Evolutionary conservation across 2,797 vertebrate species (phyloP).

Genomic region (Dallia pectoralis): DNA sequence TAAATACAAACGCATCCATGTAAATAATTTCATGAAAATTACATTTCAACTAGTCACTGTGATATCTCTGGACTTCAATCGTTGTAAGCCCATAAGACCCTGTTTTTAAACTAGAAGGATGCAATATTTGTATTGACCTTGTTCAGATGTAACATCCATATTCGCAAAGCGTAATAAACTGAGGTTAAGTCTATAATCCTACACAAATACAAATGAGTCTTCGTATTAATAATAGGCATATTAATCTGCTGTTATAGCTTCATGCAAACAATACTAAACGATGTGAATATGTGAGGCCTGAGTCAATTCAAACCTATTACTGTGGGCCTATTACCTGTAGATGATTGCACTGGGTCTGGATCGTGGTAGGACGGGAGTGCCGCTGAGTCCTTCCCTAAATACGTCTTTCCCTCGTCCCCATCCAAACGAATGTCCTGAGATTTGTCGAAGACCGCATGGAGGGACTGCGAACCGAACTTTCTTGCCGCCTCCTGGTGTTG

Average conservation of each 20-base stretch:
- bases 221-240: background rate
- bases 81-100: background rate
- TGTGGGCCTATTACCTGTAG: conserved; percentile 81
- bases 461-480: conserved; percentile 84
- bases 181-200: background rate
- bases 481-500: conserved; percentile 85
- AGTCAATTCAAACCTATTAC: too few species aligned
- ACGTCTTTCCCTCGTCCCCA: conserved; percentile 82
- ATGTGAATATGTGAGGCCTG: background rate
- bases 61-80: background rate
- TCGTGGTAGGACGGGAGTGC: conserved; percentile 80
- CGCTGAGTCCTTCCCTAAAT: conserved; percentile 80
- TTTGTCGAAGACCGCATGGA: conserved; percentile 85
- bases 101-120: background rate
- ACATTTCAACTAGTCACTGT: conserved; percentile 1
- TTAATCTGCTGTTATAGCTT: background rate
- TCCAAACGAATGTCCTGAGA: conserved; percentile 80
- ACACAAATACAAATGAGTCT: background rate
- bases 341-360: conserved; percentile 77
- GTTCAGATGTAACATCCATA: background rate
- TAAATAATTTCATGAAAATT: background rate
- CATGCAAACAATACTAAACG: background rate
- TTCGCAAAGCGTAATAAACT: background rate
- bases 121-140: background rate
- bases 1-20: background rate